phyloP scores from a whole-genome alignment of 1,140 invertebrate genomes.

The Caenorhabditis remanei region DNA sequence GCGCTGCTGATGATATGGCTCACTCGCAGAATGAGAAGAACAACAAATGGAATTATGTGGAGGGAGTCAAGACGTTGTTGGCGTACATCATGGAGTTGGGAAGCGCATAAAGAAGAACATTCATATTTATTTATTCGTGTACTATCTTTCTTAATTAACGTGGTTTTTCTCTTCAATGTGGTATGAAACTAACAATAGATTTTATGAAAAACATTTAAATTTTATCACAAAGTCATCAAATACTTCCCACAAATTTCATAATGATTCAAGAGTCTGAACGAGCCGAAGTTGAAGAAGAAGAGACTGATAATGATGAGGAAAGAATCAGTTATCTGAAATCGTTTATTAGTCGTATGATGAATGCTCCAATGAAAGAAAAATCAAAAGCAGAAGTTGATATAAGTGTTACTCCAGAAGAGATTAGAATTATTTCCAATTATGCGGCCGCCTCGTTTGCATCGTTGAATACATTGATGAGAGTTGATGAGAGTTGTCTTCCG shows the following conservation, averaged over 20 bases:
- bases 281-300: constrained; percentile 2
- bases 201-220: constrained; percentile 6
- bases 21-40: constrained; percentile 99
- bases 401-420: constrained; percentile 41
- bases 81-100: constrained; percentile 67
- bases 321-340: background rate
- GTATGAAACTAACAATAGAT: background rate
- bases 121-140: constrained; percentile 14
- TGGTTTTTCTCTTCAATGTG: background rate
- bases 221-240: background rate
- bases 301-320: constrained; percentile 20
- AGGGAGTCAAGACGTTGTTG: constrained; percentile 65
- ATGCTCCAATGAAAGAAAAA: constrained; percentile 22
- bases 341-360: constrained; percentile 21
- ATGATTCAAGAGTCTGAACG: constrained; percentile 51
- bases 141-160: background rate
- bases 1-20: constrained; percentile 92
- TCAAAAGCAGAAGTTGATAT: constrained; percentile 45
- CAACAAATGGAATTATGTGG: constrained; percentile 79
- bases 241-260: background rate
- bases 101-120: constrained; percentile 16
- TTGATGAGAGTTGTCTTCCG: constrained; percentile 79
- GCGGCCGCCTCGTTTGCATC: background rate
- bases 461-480: constrained; percentile 37
- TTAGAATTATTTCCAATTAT: constrained; percentile 49